Percentiles rank a stretch among this genome's conserved stretches.
Evolutionary conservation across 1,140 invertebrate species (phyloP).

Genomic region (Periplaneta americana): DNA sequence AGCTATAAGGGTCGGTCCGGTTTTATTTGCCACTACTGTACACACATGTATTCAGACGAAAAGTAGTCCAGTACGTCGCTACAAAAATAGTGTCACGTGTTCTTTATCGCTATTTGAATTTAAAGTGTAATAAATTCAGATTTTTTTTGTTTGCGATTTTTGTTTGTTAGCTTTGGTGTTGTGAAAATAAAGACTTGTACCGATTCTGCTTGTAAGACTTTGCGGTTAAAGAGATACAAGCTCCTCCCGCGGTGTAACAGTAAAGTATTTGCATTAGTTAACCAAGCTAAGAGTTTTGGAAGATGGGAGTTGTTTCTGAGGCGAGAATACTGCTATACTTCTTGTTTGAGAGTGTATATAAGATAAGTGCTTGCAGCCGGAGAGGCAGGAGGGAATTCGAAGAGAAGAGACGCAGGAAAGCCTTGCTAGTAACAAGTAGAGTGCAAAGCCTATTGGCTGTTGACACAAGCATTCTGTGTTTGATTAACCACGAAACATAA

Average conservation of each 20-base stretch:
- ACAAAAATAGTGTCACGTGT: too few species aligned
- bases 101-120: too few species aligned
- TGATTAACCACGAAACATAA: conserved; percentile 5
- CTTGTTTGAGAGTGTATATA: neutral
- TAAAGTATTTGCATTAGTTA: neutral
- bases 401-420: neutral
- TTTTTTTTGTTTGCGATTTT: too few species aligned
- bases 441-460: conserved; percentile 1
- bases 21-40: too few species aligned
- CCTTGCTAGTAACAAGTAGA: neutral
- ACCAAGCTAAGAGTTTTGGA: neutral
- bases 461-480: conserved; percentile 1
- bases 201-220: neutral
- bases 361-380: neutral
- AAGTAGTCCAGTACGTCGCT: too few species aligned
- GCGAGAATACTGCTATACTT: neutral
- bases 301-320: neutral
- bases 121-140: too few species aligned
- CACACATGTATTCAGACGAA: too few species aligned
- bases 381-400: neutral
- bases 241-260: neutral
- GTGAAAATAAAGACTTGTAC: neutral
- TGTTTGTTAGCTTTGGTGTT: too few species aligned
- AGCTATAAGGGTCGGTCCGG: too few species aligned
- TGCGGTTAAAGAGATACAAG: too few species aligned